These are phyloP conservation scores for Enteromius trimaculatus DNA, from an alignment of 2,797 vertebrate species.

Conservation along the genomic window DNA sequence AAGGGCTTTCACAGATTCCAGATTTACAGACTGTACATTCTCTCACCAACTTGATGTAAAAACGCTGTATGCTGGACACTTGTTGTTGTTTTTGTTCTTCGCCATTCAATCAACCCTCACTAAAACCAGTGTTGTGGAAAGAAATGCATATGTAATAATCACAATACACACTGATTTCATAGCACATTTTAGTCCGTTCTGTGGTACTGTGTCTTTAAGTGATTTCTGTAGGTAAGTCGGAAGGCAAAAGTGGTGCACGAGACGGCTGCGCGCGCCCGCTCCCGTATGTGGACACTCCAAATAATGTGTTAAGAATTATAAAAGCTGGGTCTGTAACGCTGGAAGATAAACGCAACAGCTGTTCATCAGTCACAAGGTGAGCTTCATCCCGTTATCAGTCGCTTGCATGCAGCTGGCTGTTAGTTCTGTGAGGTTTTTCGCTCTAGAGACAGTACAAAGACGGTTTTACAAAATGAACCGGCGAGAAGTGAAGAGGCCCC, in stretches of 20 bases:
- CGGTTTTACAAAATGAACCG: slow-evolving; percentile 77
- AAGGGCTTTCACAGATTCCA: background rate
- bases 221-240: slow-evolving; percentile 59
- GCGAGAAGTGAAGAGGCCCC: slow-evolving; percentile 77
- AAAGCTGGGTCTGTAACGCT: slow-evolving; percentile 33
- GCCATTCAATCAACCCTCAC: background rate
- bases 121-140: no score
- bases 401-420: background rate
- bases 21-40: background rate
- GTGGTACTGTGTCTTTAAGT: slow-evolving; percentile 64
- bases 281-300: slow-evolving; percentile 54
- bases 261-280: slow-evolving; percentile 57
- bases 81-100: background rate
- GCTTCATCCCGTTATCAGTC: background rate
- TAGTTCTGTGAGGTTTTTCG: slow-evolving; percentile 1
- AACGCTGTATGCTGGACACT: background rate
- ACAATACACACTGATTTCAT: background rate
- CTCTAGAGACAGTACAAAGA: slow-evolving; percentile 71
- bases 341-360: background rate
- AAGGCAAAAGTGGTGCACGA: slow-evolving; percentile 48
- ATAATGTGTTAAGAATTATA: slow-evolving; percentile 47
- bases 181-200: background rate
- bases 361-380: slow-evolving; percentile 38
- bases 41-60: background rate
- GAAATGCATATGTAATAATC: background rate